Percentiles rank a stretch among this genome's conserved stretches.
phyloP scores from a whole-genome alignment of 2,888 invertebrate species.

The Trissoscelio sp. region DNA sequence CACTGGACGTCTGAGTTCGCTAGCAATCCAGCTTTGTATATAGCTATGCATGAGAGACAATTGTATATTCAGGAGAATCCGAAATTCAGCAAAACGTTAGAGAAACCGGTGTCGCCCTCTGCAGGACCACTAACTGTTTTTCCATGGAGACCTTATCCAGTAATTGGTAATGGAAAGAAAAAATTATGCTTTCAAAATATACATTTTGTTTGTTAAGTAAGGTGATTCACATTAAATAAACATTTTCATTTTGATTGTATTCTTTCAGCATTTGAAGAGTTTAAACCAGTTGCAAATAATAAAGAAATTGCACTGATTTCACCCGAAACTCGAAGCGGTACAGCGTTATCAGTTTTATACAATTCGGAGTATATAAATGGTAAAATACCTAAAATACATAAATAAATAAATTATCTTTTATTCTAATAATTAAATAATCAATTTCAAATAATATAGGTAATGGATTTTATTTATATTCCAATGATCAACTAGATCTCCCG shows the following conservation, averaged over 20 bases:
- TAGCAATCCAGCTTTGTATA: constrained; percentile 89
- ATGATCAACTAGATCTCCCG: constrained; percentile 84
- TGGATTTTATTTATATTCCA: constrained; percentile 90
- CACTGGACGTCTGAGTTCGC: constrained; percentile 83
- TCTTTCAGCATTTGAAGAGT: constrained; percentile 65
- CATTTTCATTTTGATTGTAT: neutral
- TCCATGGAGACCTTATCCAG: constrained; percentile 91
- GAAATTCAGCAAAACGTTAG: constrained; percentile 71
- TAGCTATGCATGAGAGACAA: constrained; percentile 93
- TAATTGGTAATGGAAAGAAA: constrained; percentile 81
- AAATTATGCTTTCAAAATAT: neutral
- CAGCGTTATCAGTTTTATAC: constrained; percentile 90
- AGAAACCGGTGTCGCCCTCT: constrained; percentile 55
- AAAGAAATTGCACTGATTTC: constrained; percentile 52
- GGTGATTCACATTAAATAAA: neutral
- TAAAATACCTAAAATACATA: no score
- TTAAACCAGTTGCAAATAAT: constrained; percentile 48
- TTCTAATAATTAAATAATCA: neutral
- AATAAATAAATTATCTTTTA: no score
- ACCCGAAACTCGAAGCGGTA: constrained; percentile 83
- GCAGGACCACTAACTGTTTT: constrained; percentile 82
- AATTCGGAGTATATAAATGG: constrained; percentile 89
- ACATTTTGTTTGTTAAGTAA: no score
- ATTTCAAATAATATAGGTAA: constrained; percentile 84
- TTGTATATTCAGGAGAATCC: constrained; percentile 84